phyloP scores from a whole-genome alignment of 2,888 invertebrate genomes.

The Elegia similella region DNA sequence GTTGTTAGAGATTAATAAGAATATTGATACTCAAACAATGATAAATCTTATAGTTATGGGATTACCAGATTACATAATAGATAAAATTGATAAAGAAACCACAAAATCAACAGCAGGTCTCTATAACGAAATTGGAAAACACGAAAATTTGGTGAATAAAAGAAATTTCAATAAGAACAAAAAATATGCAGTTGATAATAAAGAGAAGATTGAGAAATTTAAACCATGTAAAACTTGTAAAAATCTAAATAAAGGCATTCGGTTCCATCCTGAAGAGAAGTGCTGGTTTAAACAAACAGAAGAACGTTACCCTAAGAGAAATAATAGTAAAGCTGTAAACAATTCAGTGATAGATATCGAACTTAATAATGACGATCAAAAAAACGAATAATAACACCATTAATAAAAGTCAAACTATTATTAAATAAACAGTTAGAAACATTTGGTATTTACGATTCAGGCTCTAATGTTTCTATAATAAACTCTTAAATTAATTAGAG shows the following conservation, averaged over 20 bases:
- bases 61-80: slow-evolving; percentile 21
- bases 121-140: slow-evolving; percentile 26
- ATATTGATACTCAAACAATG: slow-evolving; percentile 21
- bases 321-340: slow-evolving; percentile 2
- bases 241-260: slow-evolving; percentile 23
- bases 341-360: slow-evolving; percentile 21
- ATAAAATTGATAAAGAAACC: slow-evolving; percentile 22
- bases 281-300: slow-evolving; percentile 17
- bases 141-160: slow-evolving; percentile 21
- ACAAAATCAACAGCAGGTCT: slow-evolving; percentile 20
- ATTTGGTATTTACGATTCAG: slow-evolving; percentile 32
- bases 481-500: slow-evolving; percentile 31
- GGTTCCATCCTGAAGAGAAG: slow-evolving; percentile 20
- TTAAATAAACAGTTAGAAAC: slow-evolving; percentile 27
- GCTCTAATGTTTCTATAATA: slow-evolving; percentile 36
- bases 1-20: slow-evolving; percentile 20
- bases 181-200: slow-evolving; percentile 5
- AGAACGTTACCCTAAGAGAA: background rate
- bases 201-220: slow-evolving; percentile 3
- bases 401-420: slow-evolving; percentile 32
- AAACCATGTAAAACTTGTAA: slow-evolving; percentile 20
- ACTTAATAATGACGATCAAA: slow-evolving; percentile 23
- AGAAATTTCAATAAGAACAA: slow-evolving; percentile 16
- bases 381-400: slow-evolving; percentile 32
- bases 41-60: slow-evolving; percentile 23